Evolutionary conservation across 2,113 vertebrate genomes (phyloP), one percentile per base, ranked within the genome.

Genomic region (Cinclus mexicanus): DNA sequence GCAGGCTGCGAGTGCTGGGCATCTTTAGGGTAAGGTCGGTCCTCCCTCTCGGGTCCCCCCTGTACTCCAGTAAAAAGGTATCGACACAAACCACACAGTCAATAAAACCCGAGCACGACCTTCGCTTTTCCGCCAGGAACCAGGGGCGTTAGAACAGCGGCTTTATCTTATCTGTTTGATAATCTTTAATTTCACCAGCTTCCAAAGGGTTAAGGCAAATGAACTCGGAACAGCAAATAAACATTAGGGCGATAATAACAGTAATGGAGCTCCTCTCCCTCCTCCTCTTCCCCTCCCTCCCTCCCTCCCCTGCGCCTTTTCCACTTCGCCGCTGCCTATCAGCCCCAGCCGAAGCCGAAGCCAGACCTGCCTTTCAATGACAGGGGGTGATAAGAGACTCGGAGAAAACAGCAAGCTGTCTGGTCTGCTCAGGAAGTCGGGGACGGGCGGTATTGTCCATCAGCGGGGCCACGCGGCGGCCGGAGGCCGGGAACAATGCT

Each of bases 371-470:
- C 93, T 87, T 93, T 90, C 96, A 97, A 74, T 96, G 97, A 98
- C 97, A 97, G 96, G 93, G 70, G 72, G 82, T 76, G 98, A 98
- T 98, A 98, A 98, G 97, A 96, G 97, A 95, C 83, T 18, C 71
- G 97, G 80, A 97, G 97, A 96, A 98, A 98, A 97, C 97, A 98
- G 98, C 46, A 68, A 97, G 96, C 98, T 91, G 97, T 98, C 98
- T 98, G 81, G 94, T 96, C 97, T 98, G 97, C 78, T 94, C 97
- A 98, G 98, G 98, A 99, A 98, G 98, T 80, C 12, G 86, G 96
- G 93, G 88, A 94, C 98, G 92, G 91, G 94, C 47, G 93, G 97
- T 70, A 97, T 97, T 94, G 97, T 97, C 97, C 96, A 84, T 97
- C 93, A 93, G 90, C 28, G 84, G 97, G 96, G 92, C 97, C 95